Base-by-base conservation (phyloP, 2,888 invertebrate genomes). In the Stenodera caucasica region DNA sequence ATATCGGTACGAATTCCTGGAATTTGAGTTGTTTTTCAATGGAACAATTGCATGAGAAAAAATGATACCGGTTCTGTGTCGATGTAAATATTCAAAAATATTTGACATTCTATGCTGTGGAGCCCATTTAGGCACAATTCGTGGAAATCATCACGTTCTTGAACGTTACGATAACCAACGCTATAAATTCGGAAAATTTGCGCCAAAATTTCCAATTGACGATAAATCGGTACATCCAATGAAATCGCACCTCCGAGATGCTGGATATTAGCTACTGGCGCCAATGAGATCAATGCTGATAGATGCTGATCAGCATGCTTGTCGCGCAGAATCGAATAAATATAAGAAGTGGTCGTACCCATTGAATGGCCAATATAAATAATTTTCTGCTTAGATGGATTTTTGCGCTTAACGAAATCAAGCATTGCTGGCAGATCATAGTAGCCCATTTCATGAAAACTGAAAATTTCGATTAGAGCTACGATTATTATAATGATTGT, bases 311-410 rank as follows among this genome's bases (percentile, higher is more conserved):
- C 53, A 53, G 53, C 53, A n/a, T 53, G 33, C 1, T 53, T 0
- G 32, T 53, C 33, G n/a, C n/a, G 32, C n/a, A 33, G 12, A 30
- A 32, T 53, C 8, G 53, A 18, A 35, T 53, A 53, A 18, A 53
- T 8, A 15, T 30, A 53, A n/a, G 53, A 33, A 2, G n/a, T 15
- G 32, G 53, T 53, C 15, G 53, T 33, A n/a, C 53, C 53, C 53
- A 53, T 53, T 18, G 53, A 53, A 30, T 53, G 53, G 5, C 53
- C 53, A 14, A 53, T 53, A 15, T 33, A 53, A 14, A 53, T 18
- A 11, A 53, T 53, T 18, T 53, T 53, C 11, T 21, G 7, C 0
- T 53, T 33, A 8, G 14, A n/a, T 15, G 8, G 1, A 8, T 6
- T 15, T 3, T 4, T 33, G 1, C 33, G n/a, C 6, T 2, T 11